Evolutionary conservation across 2,888 invertebrate genomes (phyloP).

Genomic region (Sesia apiformis): DNA sequence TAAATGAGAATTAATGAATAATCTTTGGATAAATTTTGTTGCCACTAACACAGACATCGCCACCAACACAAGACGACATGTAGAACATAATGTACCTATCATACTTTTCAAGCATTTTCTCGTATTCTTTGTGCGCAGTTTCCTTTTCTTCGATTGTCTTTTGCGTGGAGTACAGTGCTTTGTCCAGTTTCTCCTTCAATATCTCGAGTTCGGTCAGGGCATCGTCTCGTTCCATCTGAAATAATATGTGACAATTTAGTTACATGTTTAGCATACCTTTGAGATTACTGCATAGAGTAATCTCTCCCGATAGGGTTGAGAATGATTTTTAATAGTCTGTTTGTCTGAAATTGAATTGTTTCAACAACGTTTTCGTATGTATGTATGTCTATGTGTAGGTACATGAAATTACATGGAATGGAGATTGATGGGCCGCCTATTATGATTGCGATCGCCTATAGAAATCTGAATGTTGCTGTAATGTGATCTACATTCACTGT

Average conservation of each 20-base stretch:
- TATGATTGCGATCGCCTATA: no score
- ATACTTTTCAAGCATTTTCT: slow-evolving; percentile 93
- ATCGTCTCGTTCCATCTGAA: slow-evolving; percentile 89
- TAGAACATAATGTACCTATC: slow-evolving; percentile 78
- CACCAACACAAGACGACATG: slow-evolving; percentile 61
- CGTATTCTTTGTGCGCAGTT: slow-evolving; percentile 90
- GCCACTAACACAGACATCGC: slow-evolving; percentile 24
- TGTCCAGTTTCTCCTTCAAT: slow-evolving; percentile 92
- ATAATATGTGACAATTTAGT: slow-evolving; percentile 10
- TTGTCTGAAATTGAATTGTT: no score
- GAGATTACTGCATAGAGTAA: no score
- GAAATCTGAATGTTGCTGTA: no score
- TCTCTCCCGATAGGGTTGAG: no score
- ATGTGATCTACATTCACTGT: no score
- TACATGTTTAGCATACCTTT: no score
- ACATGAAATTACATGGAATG: no score
- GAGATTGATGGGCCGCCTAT: no score
- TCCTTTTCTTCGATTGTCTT: slow-evolving; percentile 93
- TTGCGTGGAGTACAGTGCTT: slow-evolving; percentile 85
- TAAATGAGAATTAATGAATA: slow-evolving; percentile 8
- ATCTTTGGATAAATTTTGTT: slow-evolving; percentile 6
- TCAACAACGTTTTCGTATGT: no score
- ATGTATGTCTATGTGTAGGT: no score
- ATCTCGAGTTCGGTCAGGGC: slow-evolving; percentile 89
- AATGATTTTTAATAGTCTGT: no score